Percentiles rank a stretch among this genome's conserved stretches.
Conservation (phyloP, 2,113 vertebrate genomes). For the Opisthocomus hoazin region DNA sequence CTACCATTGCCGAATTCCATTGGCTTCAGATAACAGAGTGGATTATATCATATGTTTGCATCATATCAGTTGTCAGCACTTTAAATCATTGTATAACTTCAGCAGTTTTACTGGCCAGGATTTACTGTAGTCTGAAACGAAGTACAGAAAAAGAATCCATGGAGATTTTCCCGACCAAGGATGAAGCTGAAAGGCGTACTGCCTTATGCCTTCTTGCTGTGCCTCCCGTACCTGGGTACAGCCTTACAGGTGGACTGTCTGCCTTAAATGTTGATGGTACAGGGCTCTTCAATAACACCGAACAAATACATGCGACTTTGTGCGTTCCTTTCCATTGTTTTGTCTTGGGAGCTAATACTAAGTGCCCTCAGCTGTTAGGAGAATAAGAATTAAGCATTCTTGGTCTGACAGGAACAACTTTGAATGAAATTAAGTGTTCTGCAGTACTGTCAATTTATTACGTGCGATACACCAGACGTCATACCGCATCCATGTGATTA, state of each 20-base stretch:
- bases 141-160: neutral
- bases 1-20: neutral
- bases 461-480: neutral
- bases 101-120: neutral
- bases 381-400: neutral
- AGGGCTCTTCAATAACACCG: neutral
- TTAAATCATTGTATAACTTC: neutral
- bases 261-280: constrained; percentile 26
- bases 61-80: constrained; percentile 5
- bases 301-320: neutral
- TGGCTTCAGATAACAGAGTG: neutral
- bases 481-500: neutral
- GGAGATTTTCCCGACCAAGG: neutral
- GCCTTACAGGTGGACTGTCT: neutral
- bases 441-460: neutral
- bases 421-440: neutral
- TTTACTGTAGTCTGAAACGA: neutral
- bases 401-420: neutral
- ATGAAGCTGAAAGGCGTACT: neutral
- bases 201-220: constrained; percentile 3
- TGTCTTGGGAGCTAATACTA: neutral
- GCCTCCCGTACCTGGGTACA: constrained; percentile 2
- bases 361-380: neutral
- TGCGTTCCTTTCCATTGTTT: constrained; percentile 27
- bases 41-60: neutral